Conservation (phyloP, 2,888 invertebrate species). For the Coecobrya sp. region DNA sequence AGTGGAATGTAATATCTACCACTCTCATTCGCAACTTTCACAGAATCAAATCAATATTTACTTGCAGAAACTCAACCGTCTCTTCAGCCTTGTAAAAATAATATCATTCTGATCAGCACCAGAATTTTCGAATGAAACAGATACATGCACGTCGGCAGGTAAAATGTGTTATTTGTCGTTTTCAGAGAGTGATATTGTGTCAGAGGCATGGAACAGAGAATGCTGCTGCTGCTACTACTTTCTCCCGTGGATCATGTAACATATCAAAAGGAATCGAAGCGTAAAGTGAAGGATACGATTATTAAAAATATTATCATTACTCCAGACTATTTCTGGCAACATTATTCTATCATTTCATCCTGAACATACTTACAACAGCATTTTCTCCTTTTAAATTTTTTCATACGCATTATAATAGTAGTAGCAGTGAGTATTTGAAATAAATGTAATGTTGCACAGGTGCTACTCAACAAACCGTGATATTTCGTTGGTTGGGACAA, state of each 20-base stretch:
- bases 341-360: background rate
- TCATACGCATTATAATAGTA: background rate
- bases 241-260: background rate
- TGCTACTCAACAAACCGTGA: background rate
- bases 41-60: conserved; percentile 52
- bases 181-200: background rate
- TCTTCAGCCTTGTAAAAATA: conserved; percentile 1
- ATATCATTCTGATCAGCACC: background rate
- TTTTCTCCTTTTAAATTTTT: background rate
- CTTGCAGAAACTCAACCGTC: conserved; percentile 3
- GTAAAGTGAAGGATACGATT: conserved; percentile 42
- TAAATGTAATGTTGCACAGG: background rate
- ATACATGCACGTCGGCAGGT: background rate
- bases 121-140: background rate
- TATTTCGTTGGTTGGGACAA: no score
- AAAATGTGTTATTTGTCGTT: background rate
- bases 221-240: conserved; percentile 13
- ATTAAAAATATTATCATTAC: conserved; percentile 41
- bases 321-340: background rate
- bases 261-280: conserved; percentile 47
- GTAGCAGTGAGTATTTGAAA: background rate
- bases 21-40: background rate
- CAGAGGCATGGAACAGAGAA: background rate
- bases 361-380: background rate
- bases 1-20: conserved; percentile 14